Evolutionary conservation across 2,888 invertebrate genomes (phyloP).

Genomic region (Saturnia japonica): DNA sequence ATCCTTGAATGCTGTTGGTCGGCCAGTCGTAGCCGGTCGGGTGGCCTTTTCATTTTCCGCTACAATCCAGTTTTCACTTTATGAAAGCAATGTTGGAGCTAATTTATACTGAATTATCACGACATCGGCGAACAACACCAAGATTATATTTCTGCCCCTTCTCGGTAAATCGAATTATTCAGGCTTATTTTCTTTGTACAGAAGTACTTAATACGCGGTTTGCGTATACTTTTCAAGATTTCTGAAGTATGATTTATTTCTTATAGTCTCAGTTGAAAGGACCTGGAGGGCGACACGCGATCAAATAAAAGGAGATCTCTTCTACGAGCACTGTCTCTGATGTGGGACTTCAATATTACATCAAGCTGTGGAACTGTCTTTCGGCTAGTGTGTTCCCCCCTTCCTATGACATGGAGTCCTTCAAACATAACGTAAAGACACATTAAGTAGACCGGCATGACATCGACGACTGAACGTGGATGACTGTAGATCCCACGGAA

Average conservation of each 20-base stretch:
- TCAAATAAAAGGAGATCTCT: no score
- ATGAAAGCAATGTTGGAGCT: slow-evolving; percentile 37
- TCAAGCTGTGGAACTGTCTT: no score
- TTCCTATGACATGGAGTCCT: no score
- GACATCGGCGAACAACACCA: slow-evolving; percentile 30
- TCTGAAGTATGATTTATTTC: background rate
- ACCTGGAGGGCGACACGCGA: no score
- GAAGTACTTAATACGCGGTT: background rate
- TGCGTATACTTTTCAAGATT: background rate
- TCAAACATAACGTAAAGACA: no score
- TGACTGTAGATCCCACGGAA: no score
- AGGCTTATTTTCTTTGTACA: background rate
- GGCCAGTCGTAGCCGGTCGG: background rate
- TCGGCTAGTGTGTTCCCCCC: no score
- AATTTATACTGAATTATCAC: slow-evolving; percentile 38
- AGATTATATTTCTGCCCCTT: slow-evolving; percentile 34
- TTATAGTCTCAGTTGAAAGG: no score
- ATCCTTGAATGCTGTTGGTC: slow-evolving; percentile 24
- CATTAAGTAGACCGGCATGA: no score
- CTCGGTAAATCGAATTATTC: slow-evolving; percentile 13
- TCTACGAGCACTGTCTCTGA: no score
- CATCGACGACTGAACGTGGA: no score
- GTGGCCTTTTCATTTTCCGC: slow-evolving; percentile 20
- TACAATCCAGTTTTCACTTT: slow-evolving; percentile 39
- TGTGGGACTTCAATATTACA: no score